Evolutionary conservation across 2,888 invertebrate genomes (phyloP).

Genomic region (Asteroscopus sphinx): DNA sequence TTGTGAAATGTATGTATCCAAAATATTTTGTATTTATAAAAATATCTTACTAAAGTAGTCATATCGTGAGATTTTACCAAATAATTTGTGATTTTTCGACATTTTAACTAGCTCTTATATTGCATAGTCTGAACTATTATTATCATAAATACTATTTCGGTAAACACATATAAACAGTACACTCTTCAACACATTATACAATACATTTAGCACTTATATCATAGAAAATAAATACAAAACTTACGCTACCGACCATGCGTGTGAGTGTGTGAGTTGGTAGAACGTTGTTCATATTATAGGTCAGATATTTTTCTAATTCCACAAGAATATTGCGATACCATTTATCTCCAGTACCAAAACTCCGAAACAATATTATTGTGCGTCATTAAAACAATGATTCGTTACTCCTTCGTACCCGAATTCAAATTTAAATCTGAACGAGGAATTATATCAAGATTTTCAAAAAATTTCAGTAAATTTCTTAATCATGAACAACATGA

Average conservation of each 20-base stretch:
- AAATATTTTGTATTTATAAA: not conserved
- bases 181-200: slow-evolving; percentile 63
- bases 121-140: slow-evolving; percentile 13
- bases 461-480: too few relatives aligned
- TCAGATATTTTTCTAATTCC: not conserved
- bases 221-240: slow-evolving; percentile 78
- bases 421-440: too few relatives aligned
- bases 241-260: slow-evolving; percentile 62
- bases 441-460: too few relatives aligned
- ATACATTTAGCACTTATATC: slow-evolving; percentile 76
- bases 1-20: too few relatives aligned
- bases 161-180: slow-evolving; percentile 41
- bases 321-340: not conserved
- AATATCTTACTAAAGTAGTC: too few relatives aligned
- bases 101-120: slow-evolving; percentile 31
- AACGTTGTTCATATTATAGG: slow-evolving; percentile 20
- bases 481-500: too few relatives aligned
- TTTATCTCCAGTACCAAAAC: not conserved
- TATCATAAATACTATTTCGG: slow-evolving; percentile 56
- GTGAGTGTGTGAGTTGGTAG: slow-evolving; percentile 21
- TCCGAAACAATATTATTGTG: not conserved
- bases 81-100: slow-evolving; percentile 1
- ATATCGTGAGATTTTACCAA: not conserved
- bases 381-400: too few relatives aligned
- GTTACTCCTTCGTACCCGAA: too few relatives aligned